Evolutionary conservation across 2,797 vertebrate genomes (phyloP).

Genomic region (Fratercula arctica): DNA sequence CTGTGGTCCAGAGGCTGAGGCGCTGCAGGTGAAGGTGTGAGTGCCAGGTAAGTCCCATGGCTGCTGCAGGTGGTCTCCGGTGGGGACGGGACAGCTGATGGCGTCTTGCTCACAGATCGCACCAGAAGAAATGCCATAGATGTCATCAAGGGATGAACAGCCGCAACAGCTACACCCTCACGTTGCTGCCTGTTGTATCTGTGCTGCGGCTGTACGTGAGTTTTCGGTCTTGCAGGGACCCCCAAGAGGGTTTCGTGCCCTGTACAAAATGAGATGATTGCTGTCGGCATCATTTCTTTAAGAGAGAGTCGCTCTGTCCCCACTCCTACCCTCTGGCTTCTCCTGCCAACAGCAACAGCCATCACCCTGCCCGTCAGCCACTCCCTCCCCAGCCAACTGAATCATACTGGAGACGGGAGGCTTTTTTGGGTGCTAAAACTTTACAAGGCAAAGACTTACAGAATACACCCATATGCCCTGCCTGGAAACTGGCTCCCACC

Average conservation of each 20-base stretch:
- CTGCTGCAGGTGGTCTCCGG: background rate
- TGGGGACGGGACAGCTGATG: background rate
- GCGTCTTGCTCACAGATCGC: rapidly evolving
- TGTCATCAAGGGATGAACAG: background rate
- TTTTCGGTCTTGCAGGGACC: background rate
- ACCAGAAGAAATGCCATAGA: background rate
- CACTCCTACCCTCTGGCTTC: background rate
- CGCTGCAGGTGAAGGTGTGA: background rate
- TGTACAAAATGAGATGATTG: background rate
- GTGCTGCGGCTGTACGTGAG: rapidly evolving
- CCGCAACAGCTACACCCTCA: background rate
- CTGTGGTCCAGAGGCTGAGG: background rate
- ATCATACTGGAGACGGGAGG: conserved; percentile 1
- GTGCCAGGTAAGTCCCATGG: background rate
- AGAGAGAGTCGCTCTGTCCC: background rate
- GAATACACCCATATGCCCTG: conserved; percentile 51
- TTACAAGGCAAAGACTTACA: conserved; percentile 27
- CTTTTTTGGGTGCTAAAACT: conserved; percentile 38
- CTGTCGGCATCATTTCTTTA: background rate
- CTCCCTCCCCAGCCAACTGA: conserved; percentile 12
- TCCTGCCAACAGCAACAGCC: background rate
- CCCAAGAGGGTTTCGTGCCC: background rate
- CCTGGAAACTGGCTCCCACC: conserved; percentile 56
- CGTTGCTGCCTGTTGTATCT: rapidly evolving
- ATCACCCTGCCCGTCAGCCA: background rate